Base-by-base conservation (phyloP, 2,888 invertebrate species). In the Leptarthrus brevirostris region DNA sequence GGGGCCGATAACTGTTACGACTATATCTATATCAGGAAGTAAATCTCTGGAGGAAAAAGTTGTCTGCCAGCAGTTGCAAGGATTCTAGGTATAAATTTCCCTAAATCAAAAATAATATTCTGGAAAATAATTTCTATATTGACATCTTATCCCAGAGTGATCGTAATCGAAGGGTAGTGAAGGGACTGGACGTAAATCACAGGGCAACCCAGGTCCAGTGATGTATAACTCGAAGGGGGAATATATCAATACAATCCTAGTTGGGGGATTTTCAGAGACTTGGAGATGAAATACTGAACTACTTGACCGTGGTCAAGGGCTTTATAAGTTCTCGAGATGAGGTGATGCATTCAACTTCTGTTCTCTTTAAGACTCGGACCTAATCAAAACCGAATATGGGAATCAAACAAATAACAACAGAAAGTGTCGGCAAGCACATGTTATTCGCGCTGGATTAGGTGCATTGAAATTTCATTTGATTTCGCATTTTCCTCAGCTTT, bases 71-170 rank as follows among this genome's bases (percentile, higher is more conserved):
- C 26, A n/a, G 44, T 12, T n/a, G 40, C 22, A 18, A 22, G 22
- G 64, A 26, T n/a, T 20, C 14, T 44, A 22, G 26, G 1, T 10
- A 58, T 54, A 69, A 75, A 74, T 75, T 74, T 75, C 66, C 75
- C 74, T 76, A 76, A 76, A 76, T 76, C 76, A 76, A 76, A 76
- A 76, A 76, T 76, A 76, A 76, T 75, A 76, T 76, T 74, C 76
- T 70, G 72, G 76, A 76, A 76, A 71, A 76, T 75, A 76, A 75
- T 75, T 75, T 76, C 74, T 76, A 58, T 75, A 76, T 76, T 76
- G 76, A 76, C 76, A 76, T 74, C 58, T 73, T 75, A 76, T 76
- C 76, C 76, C 76, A 74, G 71, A 73, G 76, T 75, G 75, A 72
- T 76, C 75, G 73, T 76, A 76, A 76, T 75, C 74, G 74, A 52